Evolutionary conservation across 2,113 vertebrate genomes (phyloP).

Genomic region (Hydrolagus affinis): DNA sequence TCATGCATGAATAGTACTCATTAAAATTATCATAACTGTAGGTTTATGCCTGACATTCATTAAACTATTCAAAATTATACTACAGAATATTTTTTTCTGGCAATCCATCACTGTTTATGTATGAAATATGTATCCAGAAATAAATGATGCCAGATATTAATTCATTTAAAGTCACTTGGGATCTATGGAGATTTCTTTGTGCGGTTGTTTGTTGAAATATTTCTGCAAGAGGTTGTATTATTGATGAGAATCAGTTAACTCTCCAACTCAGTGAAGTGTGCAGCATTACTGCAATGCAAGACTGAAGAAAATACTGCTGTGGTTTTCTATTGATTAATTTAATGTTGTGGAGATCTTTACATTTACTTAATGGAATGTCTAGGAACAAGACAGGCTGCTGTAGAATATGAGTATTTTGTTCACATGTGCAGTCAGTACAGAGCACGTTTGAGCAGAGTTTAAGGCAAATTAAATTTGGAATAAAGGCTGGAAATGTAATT

Average conservation of each 20-base stretch:
- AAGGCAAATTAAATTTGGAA: neutral
- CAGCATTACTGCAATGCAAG: neutral
- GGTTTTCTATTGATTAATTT: constrained; percentile 20
- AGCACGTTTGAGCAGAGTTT: neutral
- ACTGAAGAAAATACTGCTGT: neutral
- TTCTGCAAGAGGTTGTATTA: neutral
- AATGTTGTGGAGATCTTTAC: neutral
- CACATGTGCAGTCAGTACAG: neutral
- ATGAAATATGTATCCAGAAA: neutral
- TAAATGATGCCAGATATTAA: neutral
- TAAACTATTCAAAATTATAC: neutral
- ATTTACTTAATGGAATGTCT: constrained; percentile 5
- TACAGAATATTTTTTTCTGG: neutral
- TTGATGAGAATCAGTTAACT: constrained; percentile 27
- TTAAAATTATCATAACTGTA: neutral
- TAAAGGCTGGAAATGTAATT: neutral
- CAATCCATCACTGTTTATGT: neutral
- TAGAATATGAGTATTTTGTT: neutral
- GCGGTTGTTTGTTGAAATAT: neutral
- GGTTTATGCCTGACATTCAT: neutral
- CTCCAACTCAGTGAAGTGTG: neutral
- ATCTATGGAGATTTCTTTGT: neutral
- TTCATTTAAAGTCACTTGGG: constrained; percentile 1
- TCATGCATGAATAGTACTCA: neutral
- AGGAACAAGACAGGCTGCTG: neutral